A percentile compares a stretch with the other conserved stretches of the same genome.
phyloP scores from a whole-genome alignment of 2,797 vertebrate genomes.

The Dallia pectoralis region DNA sequence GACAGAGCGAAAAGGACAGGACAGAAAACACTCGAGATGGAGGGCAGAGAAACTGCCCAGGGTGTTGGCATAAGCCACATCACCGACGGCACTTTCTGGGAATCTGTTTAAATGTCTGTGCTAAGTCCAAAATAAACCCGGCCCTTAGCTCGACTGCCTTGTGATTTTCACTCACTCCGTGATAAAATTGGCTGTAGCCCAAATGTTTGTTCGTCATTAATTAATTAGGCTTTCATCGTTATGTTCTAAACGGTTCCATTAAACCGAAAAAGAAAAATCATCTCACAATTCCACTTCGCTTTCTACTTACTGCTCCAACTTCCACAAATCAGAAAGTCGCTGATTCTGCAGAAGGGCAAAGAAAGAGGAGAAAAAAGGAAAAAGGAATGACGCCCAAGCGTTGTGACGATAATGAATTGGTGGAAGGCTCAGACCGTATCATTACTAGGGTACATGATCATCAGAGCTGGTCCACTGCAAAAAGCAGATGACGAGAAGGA shows the following conservation, averaged over 20 bases:
- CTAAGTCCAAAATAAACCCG: constrained; percentile 25
- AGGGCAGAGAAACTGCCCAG: constrained; percentile 25
- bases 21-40: not conserved
- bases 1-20: constrained; percentile 14
- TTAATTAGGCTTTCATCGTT: not conserved
- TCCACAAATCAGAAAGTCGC: not conserved
- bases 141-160: constrained; percentile 26
- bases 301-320: not conserved
- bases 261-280: not conserved
- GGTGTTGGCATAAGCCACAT: constrained; percentile 47
- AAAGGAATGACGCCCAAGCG: constrained; percentile 19
- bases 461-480: constrained; percentile 32
- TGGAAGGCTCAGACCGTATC: constrained; percentile 49
- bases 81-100: constrained; percentile 39
- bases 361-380: constrained; percentile 14
- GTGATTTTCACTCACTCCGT: constrained; percentile 21
- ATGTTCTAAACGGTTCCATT: constrained; percentile 1
- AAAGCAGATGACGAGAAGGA: constrained; percentile 39
- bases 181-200: constrained; percentile 25
- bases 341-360: constrained; percentile 5
- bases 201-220: not conserved
- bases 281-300: not conserved
- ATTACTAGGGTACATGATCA: constrained; percentile 35
- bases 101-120: constrained; percentile 4
- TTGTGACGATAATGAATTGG: constrained; percentile 56